Conservation (phyloP, 1,140 invertebrate species). For the Lepidurus arcticus region DNA sequence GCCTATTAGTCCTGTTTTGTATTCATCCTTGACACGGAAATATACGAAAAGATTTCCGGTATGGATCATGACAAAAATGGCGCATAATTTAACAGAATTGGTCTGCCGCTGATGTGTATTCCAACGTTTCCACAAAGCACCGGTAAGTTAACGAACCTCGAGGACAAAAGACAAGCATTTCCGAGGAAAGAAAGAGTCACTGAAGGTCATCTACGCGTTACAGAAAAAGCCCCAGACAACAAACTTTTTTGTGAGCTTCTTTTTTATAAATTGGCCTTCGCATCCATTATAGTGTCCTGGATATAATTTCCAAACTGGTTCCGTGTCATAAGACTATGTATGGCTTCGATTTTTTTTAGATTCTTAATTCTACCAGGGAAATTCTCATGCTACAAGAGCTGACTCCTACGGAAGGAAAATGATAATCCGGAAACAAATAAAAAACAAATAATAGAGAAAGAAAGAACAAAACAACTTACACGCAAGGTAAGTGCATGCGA, state of each 20-base stretch:
- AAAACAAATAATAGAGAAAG: too few species aligned
- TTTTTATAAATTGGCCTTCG: not conserved
- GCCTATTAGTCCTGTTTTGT: constrained; percentile 11
- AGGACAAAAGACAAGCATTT: not conserved
- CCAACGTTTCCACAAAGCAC: not conserved
- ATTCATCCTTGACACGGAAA: constrained; percentile 19
- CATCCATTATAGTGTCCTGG: not conserved
- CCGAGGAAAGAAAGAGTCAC: too few species aligned
- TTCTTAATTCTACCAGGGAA: too few species aligned
- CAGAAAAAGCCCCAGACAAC: not conserved
- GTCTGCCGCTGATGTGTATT: not conserved
- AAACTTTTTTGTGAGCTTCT: not conserved
- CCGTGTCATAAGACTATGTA: not conserved
- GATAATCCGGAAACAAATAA: too few species aligned
- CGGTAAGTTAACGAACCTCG: not conserved
- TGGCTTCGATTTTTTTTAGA: too few species aligned
- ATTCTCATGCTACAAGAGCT: too few species aligned
- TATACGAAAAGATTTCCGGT: not conserved
- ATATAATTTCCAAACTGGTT: not conserved
- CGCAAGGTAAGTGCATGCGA: too few species aligned
- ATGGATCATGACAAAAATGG: not conserved
- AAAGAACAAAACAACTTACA: too few species aligned
- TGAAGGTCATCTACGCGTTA: not conserved
- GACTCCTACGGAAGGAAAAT: too few species aligned
- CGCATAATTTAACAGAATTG: not conserved